Base-by-base conservation (phyloP, 2,113 vertebrate genomes). In the Chroicocephalus ridibundus region DNA sequence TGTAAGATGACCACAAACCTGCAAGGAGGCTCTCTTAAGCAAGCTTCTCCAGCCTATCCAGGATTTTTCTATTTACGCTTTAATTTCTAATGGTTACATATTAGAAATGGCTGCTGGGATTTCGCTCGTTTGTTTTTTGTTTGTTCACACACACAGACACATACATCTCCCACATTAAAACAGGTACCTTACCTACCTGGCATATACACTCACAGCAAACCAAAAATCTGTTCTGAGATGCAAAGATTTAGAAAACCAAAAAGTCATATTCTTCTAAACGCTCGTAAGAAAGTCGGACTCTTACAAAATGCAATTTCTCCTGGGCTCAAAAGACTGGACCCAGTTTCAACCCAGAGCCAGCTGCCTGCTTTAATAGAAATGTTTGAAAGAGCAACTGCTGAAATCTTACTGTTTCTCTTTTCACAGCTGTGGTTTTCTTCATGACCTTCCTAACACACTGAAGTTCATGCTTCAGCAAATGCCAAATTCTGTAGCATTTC, bases 341-440 rank as follows among this genome's bases (percentile, higher is more conserved):
- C 24, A 15, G 13, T 36, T 85, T 85, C 44, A 72, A 9, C 34
- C 18, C 52, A 69, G 70, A 91, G 57, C 51, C 61, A 93, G 32
- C 10, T 58, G 38, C 32, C 58, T 61, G 58, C 40, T 88, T 14
- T 57, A 94, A 88, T 1, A 87, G 49, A 92, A 90, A 90, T 2
- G 16, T 65, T n/a, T 70, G 27, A 82, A 85, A 86, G 62, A 77
- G 68, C 20, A 86, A 13, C 54, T 62, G 61, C 10, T 29, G 34
- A 90, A 85, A 90, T 79, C 31, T 76, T 82, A 84, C 57, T 61
- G 54, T 82, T 96, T 91, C 71, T 85, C 61, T 90, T 86, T 76
- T 76, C 68, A 65, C 27, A 79, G 31, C 36, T 85, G 29, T 16
- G 4, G 10, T 47, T 54, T 74, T 66, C 79, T 61, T 42, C 34